Conservation (phyloP, 1,140 invertebrate species). For the Megalonaias nervosa region DNA sequence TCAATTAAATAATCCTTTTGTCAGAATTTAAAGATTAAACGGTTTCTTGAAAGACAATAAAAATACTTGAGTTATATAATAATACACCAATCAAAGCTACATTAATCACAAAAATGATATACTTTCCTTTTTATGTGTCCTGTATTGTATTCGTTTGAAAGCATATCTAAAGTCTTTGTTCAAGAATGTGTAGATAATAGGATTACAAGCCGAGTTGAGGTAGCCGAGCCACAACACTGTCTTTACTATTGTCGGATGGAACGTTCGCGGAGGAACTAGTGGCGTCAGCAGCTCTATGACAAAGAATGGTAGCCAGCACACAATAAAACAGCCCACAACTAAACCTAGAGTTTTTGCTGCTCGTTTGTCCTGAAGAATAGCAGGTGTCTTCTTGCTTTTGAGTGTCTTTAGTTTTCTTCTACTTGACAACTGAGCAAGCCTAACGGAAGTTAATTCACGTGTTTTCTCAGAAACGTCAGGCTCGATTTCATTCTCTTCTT, state of each 20-base stretch:
- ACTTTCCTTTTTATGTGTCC: no score
- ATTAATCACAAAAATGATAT: no score
- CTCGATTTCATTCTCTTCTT: conserved; percentile 13
- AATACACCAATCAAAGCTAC: no score
- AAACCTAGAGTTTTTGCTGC: conserved; percentile 96
- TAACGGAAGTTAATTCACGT: conserved; percentile 15
- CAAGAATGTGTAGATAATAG: conserved; percentile 97
- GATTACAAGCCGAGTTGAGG: conserved; percentile 96
- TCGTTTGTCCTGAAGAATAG: conserved; percentile 95
- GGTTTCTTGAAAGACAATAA: no score
- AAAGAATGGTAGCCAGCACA: conserved; percentile 99
- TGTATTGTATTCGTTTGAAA: conserved; percentile 77
- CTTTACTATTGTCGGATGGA: conserved; percentile 34
- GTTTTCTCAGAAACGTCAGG: not conserved
- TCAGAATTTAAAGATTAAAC: no score
- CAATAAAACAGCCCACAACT: conserved; percentile 98
- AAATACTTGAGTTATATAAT: no score
- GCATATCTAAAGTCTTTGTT: conserved; percentile 98
- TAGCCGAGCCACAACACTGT: conserved; percentile 91
- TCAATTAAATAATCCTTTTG: no score
- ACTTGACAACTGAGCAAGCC: conserved; percentile 37
- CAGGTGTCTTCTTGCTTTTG: conserved; percentile 26
- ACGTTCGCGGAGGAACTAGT: conserved; percentile 71
- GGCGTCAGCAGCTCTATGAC: conserved; percentile 75
- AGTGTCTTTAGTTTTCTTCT: conserved; percentile 24